Evolutionary conservation across 2,888 invertebrate genomes (phyloP).

Genomic region (Anodontia alba): DNA sequence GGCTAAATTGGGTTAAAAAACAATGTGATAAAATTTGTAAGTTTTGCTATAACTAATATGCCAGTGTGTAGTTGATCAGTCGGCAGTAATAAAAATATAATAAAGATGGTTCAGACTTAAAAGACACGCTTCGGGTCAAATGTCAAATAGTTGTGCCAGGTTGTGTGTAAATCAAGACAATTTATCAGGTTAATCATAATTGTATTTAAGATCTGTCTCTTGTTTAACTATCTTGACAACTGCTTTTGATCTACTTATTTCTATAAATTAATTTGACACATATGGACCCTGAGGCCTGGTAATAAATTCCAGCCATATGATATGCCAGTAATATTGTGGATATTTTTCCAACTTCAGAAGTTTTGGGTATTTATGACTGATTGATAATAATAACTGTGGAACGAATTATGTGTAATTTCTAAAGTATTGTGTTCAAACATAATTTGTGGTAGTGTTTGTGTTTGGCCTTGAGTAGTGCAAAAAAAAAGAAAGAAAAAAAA

Average conservation of each 20-base stretch:
- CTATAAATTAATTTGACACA: not conserved
- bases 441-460: not conserved
- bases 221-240: not conserved
- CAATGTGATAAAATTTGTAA: too few relatives aligned
- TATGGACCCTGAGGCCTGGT: too few relatives aligned
- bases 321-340: too few relatives aligned
- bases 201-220: not conserved
- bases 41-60: too few relatives aligned
- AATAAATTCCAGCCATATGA: too few relatives aligned
- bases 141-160: not conserved
- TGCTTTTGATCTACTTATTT: not conserved
- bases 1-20: too few relatives aligned
- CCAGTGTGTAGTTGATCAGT: too few relatives aligned
- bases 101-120: too few relatives aligned
- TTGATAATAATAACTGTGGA: not conserved
- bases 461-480: not conserved
- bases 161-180: not conserved
- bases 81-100: too few relatives aligned
- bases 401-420: not conserved
- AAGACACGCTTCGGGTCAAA: not conserved
- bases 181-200: slow-evolving; percentile 7
- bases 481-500: not conserved
- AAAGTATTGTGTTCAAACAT: not conserved
- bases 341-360: not conserved
- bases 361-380: slow-evolving; percentile 5